Percentiles rank a stretch among this genome's conserved stretches.
phyloP scores from a whole-genome alignment of 1,140 invertebrate genomes.

The Pachyrhynchus sulphureomaculatus region DNA sequence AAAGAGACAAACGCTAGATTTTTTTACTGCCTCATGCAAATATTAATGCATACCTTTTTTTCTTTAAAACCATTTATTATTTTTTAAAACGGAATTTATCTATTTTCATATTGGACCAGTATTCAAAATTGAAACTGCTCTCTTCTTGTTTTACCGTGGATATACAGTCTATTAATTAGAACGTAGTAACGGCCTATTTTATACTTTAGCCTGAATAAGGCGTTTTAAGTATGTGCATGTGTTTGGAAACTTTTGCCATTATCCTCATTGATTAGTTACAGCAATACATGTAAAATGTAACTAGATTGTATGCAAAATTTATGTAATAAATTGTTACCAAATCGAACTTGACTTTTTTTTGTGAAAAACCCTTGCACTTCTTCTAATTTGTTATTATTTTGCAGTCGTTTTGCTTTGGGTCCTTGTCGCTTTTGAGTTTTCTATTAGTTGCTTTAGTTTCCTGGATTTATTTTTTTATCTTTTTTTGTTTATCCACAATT shows the following conservation, averaged over 20 bases:
- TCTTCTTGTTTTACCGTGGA: no score
- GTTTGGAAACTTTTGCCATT: slow-evolving; percentile 34
- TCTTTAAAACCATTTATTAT: no score
- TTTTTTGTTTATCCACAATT: slow-evolving; percentile 24
- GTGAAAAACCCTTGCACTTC: slow-evolving; percentile 43
- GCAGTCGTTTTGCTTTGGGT: slow-evolving; percentile 51
- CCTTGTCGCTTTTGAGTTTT: slow-evolving; percentile 31
- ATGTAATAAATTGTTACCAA: slow-evolving; percentile 40
- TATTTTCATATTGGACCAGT: no score
- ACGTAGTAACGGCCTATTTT: no score
- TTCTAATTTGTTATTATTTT: slow-evolving; percentile 34
- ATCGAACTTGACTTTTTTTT: slow-evolving; percentile 35
- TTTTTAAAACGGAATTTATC: no score
- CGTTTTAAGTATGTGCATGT: slow-evolving; percentile 1
- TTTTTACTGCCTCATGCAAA: no score
- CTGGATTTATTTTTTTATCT: slow-evolving; percentile 29
- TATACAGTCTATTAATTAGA: no score
- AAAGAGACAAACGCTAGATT: no score
- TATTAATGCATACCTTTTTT: no score
- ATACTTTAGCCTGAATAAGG: not conserved
- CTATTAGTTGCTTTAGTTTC: slow-evolving; percentile 24
- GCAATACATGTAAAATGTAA: slow-evolving; percentile 32
- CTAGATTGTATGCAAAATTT: slow-evolving; percentile 41
- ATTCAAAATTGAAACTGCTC: no score
- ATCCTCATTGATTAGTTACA: slow-evolving; percentile 19